Base-by-base conservation (phyloP, 2,888 invertebrate species). In the Fissipunctia ypsillon region DNA sequence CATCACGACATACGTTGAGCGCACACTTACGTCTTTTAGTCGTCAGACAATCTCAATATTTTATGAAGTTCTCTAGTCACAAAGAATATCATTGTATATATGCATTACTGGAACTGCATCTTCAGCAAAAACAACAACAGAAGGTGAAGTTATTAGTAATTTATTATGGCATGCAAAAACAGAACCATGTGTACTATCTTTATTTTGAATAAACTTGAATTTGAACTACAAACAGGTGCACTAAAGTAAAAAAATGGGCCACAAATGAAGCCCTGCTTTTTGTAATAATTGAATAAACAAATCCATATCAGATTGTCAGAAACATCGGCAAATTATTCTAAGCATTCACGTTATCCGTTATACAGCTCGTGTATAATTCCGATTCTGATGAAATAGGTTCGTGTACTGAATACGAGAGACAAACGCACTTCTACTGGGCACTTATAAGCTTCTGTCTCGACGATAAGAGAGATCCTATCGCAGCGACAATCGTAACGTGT, bases 1-100 rank as follows among this genome's bases (percentile, higher is more conserved):
- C 88, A 89, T 86, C 86, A 86, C 69, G 73, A 69, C 59, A 61
- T 35, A 75, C 38, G 66, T 31, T 25, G 16, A 43, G 60, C 50
- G 12, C 78, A 84, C 85, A 71, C 70, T 82, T 12, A 22, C 77
- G 70, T 31, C 22, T 81, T 54, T 65, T 57, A 60, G 65, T 61
- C 54, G 66, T 66, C 28, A 73, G 68, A 60, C 28, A 64, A 64
- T 59, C 0, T 48, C 35, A 5, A 48, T n/a, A 12, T 14, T 56
- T 41, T 52, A 48, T 28, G 14, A 7, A 38, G 12, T 52, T 52
- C 6, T 73, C 16, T 43, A 7, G 16, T 41, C 22, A 35, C 28
- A 65, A 28, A 28, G 16, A 19, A 43, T 45, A 43, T 35, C 5
- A 16, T 41, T 57, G 2, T 12, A n/a, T n/a, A n/a, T n/a, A 14